Conservation (phyloP, 2,888 invertebrate species). For the Abscondita cerata region DNA sequence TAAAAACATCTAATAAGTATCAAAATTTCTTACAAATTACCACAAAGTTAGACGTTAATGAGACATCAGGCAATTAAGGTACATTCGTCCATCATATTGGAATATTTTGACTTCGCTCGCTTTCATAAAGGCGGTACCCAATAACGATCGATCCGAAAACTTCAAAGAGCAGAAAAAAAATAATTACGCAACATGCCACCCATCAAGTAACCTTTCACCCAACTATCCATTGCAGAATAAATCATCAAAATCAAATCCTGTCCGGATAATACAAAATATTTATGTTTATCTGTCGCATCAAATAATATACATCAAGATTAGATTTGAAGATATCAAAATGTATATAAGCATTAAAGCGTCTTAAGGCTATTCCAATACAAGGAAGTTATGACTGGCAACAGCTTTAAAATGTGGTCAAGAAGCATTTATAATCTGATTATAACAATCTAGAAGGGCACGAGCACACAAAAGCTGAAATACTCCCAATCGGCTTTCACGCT, state of each 20-base stretch:
- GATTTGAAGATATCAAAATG: not conserved
- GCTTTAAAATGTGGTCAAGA: conserved; percentile 33
- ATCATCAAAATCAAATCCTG: conserved; percentile 10
- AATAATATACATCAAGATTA: conserved; percentile 7
- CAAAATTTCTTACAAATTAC: no score
- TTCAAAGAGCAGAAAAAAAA: not conserved
- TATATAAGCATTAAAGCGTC: conserved; percentile 4
- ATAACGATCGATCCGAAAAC: no score
- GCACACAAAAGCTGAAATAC: conserved; percentile 44
- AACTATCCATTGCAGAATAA: conserved; percentile 2
- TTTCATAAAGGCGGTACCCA: no score
- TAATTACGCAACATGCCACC: conserved; percentile 33
- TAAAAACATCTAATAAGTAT: no score
- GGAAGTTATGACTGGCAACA: conserved; percentile 10
- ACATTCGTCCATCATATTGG: no score
- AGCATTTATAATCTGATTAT: conserved; percentile 46
- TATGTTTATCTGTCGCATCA: conserved; percentile 10
- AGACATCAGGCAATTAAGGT: no score
- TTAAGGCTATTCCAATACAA: conserved; percentile 1
- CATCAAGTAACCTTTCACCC: conserved; percentile 44
- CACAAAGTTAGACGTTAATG: no score
- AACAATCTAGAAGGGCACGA: conserved; percentile 47
- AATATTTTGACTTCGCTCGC: no score
- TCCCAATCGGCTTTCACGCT: conserved; percentile 41
- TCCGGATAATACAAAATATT: conserved; percentile 5